Evolutionary conservation across 2,797 vertebrate species (phyloP).

Genomic region (Notolepis coatsorum): DNA sequence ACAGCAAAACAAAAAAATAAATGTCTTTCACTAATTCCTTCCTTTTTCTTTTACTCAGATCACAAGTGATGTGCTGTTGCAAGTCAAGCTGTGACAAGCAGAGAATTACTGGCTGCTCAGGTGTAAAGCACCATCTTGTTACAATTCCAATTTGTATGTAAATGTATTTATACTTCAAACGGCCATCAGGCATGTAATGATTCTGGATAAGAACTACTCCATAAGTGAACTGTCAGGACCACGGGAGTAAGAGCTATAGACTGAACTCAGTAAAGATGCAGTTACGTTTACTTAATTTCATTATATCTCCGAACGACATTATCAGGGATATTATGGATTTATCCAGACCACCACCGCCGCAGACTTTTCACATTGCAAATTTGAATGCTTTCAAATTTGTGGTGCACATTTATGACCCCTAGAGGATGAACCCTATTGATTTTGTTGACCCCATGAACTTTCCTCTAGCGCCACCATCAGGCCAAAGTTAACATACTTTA

Average conservation of each 20-base stretch:
- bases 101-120: conserved; percentile 23
- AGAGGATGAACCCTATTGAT: no score
- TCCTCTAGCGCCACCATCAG: no score
- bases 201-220: conserved; percentile 14
- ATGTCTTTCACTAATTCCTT: neutral
- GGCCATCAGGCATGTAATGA: neutral
- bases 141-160: conserved; percentile 35
- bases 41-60: conserved; percentile 3
- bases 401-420: no score
- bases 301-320: no score
- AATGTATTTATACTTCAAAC: conserved; percentile 26
- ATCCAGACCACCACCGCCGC: no score
- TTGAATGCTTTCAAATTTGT: no score
- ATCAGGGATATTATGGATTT: no score
- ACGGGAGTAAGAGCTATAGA: neutral
- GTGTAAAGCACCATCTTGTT: no score
- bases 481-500: no score
- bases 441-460: no score
- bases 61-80: conserved; percentile 23
- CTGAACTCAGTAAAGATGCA: conserved; percentile 3
- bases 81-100: conserved; percentile 25
- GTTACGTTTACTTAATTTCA: no score
- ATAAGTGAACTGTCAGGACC: neutral
- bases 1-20: rapidly evolving
- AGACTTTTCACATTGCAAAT: no score